Evolutionary conservation across 2,888 invertebrate species (phyloP), one percentile per base, ranked within the genome.

Genomic region (Oscheius sp.): DNA sequence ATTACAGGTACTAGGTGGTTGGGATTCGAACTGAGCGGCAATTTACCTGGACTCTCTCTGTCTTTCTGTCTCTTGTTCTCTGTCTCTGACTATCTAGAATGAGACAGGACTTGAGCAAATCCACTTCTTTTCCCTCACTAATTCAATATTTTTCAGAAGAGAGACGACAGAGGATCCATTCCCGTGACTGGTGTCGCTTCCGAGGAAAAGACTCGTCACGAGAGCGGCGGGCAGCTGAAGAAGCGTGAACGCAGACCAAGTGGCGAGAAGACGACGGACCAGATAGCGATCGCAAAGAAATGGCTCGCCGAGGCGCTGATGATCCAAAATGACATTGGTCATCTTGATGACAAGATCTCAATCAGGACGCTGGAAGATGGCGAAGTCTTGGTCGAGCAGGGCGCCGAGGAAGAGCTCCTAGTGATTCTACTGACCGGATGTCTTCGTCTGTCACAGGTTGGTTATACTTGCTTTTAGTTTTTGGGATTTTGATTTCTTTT

Each of bases 241-340:
- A 75, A 73, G 60, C 32, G 72, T 32, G 72, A 72, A 62, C 50
- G 72, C 2, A 32, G 53, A 79, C 73, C 33, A 75, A 81, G 66
- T 75, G 76, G 62, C 13, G 48, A 37, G 10, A 48, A 68, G 35
- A 70, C 70, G 42, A 74, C 79, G 53, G 81, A 81, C n/a, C 78
- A 80, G 73, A 50, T 80, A 47, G 58, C 70, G 0, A 63, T 77
- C 0, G 84, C 82, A 1, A 59, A 77, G 48, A 80, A 76, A 72
- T 87, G 86, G 85, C 83, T 86, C 74, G 85, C 83, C 29, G 87
- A 87, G 66, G 82, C 84, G 1, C 76, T 87, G 50, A 79, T 80
- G 29, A 72, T 87, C 57, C 75, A 75, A 1, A 68, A 95, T 50
- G 94, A 94, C 13, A 76, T 76, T 1, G 76, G 77, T 1, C 79